Conservation (phyloP, 2,888 invertebrate genomes). For the Drosophila prolongata region DNA sequence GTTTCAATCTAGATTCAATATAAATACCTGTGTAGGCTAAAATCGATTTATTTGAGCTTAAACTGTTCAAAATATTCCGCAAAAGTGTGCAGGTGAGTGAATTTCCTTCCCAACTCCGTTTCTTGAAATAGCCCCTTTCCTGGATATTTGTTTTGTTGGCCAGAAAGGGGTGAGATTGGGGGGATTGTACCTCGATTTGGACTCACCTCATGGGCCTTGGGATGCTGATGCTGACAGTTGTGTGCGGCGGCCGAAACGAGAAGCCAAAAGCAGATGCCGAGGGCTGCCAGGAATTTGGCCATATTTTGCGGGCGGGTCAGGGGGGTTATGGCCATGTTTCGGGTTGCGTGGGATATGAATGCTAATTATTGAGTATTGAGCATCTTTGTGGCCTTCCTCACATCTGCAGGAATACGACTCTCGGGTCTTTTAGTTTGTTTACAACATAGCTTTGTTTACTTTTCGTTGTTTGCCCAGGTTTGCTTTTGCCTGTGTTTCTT, state of each 20-base stretch:
- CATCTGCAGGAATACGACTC: not conserved
- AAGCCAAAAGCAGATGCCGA: conserved; percentile 26
- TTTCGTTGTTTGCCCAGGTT: conserved; percentile 47
- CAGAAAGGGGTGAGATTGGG: no score
- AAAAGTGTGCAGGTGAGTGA: not conserved
- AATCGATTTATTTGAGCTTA: not conserved
- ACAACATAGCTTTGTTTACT: conserved; percentile 9
- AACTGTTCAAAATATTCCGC: not conserved
- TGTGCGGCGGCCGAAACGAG: conserved; percentile 52
- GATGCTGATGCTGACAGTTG: conserved; percentile 88
- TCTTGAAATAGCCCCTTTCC: conserved; percentile 1
- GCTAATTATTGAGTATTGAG: conserved; percentile 20
- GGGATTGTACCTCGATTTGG: not conserved
- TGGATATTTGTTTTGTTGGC: not conserved
- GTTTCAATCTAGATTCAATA: no score
- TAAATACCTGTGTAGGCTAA: not conserved
- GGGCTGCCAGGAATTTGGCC: conserved; percentile 26
- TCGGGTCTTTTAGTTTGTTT: not conserved
- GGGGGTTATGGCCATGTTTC: conserved; percentile 20
- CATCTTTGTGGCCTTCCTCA: conserved; percentile 7
- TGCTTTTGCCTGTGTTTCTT: conserved; percentile 22
- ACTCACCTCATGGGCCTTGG: conserved; percentile 88
- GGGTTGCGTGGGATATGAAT: not conserved
- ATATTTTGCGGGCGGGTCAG: conserved; percentile 1
- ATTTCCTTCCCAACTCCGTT: not conserved